Evolutionary conservation across 1,140 invertebrate genomes (phyloP), one percentile per base, ranked within the genome.

Genomic region (Lutraria rhynchaena): DNA sequence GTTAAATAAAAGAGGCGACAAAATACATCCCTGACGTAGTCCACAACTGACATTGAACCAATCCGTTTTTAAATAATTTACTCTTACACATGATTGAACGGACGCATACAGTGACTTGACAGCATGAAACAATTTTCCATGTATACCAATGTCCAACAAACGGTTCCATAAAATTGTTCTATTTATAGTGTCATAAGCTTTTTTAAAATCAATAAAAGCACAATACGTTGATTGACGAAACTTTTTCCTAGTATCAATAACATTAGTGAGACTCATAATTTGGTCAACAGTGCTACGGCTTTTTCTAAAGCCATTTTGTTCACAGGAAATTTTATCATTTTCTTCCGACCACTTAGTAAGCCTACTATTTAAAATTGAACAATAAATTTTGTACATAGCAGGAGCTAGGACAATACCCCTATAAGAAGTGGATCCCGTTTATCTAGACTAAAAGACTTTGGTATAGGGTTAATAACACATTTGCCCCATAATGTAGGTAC

Each of bases 351-450:
- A 69, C 15, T 5, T 27, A 51, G n/a, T 49, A 24, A 69, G 24
- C 22, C 37, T 46, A 22, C 29, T 65, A 35, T 69, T 78, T 57
- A 77, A 67, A 65, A 77, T 57, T 19, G 19, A 37, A 53, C 74
- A 77, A 49, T 69, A 69, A 4, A 24, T 15, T 31, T 24, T 69
- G 22, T 69, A 69, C 44, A 69, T 49, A 27, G 65, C 3, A 27
- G 44, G 29, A 13, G 65, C 65, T 19, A 69, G 44, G 1, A 44
- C 37, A 69, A 69, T 69, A 51, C 46, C 41, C 24, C 65, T 69
- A 35, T 69, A 69, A 3, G 65, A 69, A 69, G 19, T 3, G 65
- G 65, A 19, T 69, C 44, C 29, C 65, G 44, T 2, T 35, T 7
- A 49, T 69, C 65, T 2, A 31, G 3, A 15, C 15, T 55, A 22